These are phyloP conservation scores for Drosophila mimetica DNA, from an alignment of 2,888 invertebrate genomes.

Conservation along the genomic window DNA sequence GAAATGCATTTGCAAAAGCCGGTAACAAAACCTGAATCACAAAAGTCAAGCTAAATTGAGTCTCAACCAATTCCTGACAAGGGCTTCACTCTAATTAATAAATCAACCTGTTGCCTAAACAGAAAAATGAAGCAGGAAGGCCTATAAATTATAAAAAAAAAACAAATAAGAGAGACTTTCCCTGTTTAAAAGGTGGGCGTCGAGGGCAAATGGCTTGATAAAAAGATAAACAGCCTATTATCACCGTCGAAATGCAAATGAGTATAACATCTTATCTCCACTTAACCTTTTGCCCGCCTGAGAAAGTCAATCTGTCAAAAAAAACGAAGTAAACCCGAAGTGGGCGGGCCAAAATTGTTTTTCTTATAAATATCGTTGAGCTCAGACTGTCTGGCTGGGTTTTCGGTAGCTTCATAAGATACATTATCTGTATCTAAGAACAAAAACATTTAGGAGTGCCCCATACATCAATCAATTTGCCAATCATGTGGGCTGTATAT, in stretches of 20 bases:
- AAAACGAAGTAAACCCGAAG: constrained; percentile 8
- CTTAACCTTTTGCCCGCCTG: constrained; percentile 35
- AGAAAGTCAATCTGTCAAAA: constrained; percentile 48
- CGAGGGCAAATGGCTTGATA: constrained; percentile 49
- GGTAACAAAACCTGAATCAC: constrained; percentile 13
- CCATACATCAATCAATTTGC: constrained; percentile 71
- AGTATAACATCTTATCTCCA: constrained; percentile 36
- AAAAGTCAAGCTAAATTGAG: constrained; percentile 5
- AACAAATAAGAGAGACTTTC: constrained; percentile 12
- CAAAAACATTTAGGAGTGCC: constrained; percentile 62
- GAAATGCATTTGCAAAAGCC: constrained; percentile 71
- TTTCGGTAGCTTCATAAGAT: constrained; percentile 59
- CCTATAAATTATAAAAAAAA: constrained; percentile 43
- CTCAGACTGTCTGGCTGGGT: constrained; percentile 15
- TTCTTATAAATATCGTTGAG: constrained; percentile 21
- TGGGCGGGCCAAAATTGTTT: constrained; percentile 23
- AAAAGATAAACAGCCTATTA: constrained; percentile 42
- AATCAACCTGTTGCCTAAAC: constrained; percentile 55
- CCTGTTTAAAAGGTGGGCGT: constrained; percentile 44
- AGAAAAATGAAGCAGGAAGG: constrained; percentile 26
- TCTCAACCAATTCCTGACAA: constrained; percentile 22
- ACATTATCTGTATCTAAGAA: constrained; percentile 36
- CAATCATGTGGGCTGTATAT: constrained; percentile 66
- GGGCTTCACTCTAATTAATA: constrained; percentile 59
- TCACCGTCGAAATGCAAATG: constrained; percentile 54